Base-by-base conservation (phyloP, 2,888 invertebrate species). In the Argyresthia goedartella region DNA sequence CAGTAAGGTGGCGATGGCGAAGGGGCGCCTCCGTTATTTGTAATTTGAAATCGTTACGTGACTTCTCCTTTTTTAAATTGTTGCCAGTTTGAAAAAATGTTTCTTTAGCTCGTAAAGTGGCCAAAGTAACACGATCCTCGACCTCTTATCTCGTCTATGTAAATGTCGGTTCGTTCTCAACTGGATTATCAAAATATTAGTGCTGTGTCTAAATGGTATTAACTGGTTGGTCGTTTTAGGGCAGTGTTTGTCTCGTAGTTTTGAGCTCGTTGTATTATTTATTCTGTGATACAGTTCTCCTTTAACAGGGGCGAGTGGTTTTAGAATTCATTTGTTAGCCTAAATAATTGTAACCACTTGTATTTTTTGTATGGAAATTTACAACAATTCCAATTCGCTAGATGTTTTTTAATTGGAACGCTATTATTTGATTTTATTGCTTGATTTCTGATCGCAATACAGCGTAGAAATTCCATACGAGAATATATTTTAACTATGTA, bases 221-320 rank as follows among this genome's bases (percentile, higher is more conserved):
- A 68, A 69, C 69, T 76, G 81, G 80, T 82, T 79, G 73, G 80
- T 81, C 82, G 80, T 84, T 82, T 81, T 81, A 81, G 81, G 79
- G 66, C 67, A 63, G 59, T 78, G 74, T 82, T 84, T 82, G 76
- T 69, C 70, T 73, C 59, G 25, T 65, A 65, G 67, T 66, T 73
- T 76, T 73, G 67, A 71, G 77, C 81, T 79, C 75, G 76, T 25
- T 25, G 25, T 25, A 6, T 25, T 4, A 25, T 2, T 25, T 25
- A 25, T 25, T 25, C 25, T 25, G 25, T 25, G 25, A n/a, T n/a
- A n/a, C n/a, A n/a, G 72, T 65, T 73, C 36, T 2, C 44, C 35
- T 44, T 35, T 44, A 44, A 35, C 51, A 44, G 35, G 15, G 9
- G 13, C 11, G n/a, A 8, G 34, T 13, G 4, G 6, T 34, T 35